Base-by-base conservation (phyloP, 2,797 vertebrate genomes). In the Lacerta bilineata region DNA sequence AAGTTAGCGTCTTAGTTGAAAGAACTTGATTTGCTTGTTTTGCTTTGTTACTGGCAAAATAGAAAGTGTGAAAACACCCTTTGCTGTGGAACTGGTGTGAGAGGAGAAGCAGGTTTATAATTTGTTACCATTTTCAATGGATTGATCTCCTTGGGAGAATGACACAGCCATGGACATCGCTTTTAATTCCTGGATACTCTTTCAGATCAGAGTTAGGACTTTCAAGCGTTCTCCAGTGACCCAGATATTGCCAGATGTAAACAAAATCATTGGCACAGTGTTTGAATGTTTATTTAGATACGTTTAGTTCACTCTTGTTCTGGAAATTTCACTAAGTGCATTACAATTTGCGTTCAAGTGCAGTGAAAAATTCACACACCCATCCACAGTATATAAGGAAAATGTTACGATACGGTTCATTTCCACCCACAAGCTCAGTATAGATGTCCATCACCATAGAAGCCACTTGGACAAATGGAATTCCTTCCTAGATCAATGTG, bases 81-180 rank as follows among this genome's bases (percentile, higher is more conserved):
- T 86, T n/a, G 33, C 29, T 18, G 66, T 3, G 43, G 46, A 90
- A 88, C 1, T 27, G 59, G 25, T 77, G 66, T 64, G 8, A 84
- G 90, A 91, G 64, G 15, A 61, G 9, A 87, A 91, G 89, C 90
- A 79, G 83, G 79, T 91, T 91, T 93, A 86, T 4, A 69, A 29
- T 88, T 90, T 91, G 89, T 79, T 85, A 61, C 84, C 90, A 84
- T 25, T 83, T 91, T 83, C 33, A 36, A 39, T 90, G 69, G 71
- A 39, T 83, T 91, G 87, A 91, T 76, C 76, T 95, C 88, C 75
- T 68, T 83, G 1, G 90, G 1, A 93, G 89, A 91, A 91, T 88
- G 41, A 89, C 6, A 3, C 83, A 86, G 8, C 18, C 64, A 64
- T 64, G 69, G 55, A 46, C 39, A 27, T 10, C 3, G 18, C 13